Percentiles rank a stretch among this genome's conserved stretches.
These are phyloP conservation scores for Colossoma macropomum DNA, from an alignment of 2,113 vertebrate genomes.

Conservation along the genomic window DNA sequence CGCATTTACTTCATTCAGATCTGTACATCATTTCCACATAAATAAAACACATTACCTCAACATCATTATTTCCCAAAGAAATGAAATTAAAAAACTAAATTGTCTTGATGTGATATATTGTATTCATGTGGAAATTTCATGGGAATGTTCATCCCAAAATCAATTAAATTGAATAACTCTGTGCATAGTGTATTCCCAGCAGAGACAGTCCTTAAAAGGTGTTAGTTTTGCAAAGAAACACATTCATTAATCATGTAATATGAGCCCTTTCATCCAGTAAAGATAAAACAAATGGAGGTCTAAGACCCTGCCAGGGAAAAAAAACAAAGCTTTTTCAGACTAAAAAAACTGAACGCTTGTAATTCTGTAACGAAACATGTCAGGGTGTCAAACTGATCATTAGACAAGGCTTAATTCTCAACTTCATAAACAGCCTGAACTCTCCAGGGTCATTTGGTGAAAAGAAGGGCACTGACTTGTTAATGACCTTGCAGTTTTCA, in stretches of 20 bases:
- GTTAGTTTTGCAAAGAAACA: slow-evolving; percentile 8
- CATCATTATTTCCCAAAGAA: no score
- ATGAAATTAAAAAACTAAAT: no score
- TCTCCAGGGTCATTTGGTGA: slow-evolving; percentile 7
- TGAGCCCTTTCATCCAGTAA: slow-evolving; percentile 14
- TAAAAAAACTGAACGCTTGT: neutral
- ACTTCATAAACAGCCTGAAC: slow-evolving; percentile 14
- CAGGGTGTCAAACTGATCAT: neutral
- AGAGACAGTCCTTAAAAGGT: neutral
- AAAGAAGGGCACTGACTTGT: slow-evolving; percentile 12
- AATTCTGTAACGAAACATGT: neutral
- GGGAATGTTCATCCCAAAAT: no score
- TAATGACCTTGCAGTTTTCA: slow-evolving; percentile 26
- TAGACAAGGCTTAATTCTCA: neutral
- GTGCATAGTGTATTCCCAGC: neutral
- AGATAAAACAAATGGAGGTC: slow-evolving; percentile 19
- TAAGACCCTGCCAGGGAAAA: slow-evolving; percentile 17
- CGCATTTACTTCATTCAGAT: no score
- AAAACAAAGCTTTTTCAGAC: neutral
- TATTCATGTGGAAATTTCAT: no score
- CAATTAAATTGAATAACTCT: no score
- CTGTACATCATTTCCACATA: no score
- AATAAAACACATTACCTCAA: no score
- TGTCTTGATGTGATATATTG: no score
- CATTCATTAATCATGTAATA: slow-evolving; percentile 1